These are phyloP conservation scores for Tipula confusa DNA, from an alignment of 2,888 invertebrate genomes.

Conservation along the genomic window DNA sequence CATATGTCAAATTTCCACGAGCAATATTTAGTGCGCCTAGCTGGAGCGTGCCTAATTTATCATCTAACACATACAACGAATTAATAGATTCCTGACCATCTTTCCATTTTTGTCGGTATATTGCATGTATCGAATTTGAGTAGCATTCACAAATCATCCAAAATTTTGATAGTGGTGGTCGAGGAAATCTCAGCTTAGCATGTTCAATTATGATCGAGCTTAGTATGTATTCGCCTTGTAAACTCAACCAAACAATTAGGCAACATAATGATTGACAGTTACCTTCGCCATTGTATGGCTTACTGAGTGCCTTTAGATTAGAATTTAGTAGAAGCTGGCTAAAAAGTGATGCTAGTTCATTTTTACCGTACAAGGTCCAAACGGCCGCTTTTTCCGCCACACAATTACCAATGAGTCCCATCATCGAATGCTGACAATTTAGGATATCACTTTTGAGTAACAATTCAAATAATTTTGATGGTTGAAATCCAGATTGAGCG, in stretches of 20 bases:
- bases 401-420: slow-evolving; percentile 74
- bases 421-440: slow-evolving; percentile 78
- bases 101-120: slow-evolving; percentile 58
- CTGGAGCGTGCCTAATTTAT: slow-evolving; percentile 61
- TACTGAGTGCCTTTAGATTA: slow-evolving; percentile 60
- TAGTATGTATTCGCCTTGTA: slow-evolving; percentile 54
- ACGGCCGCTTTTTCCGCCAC: slow-evolving; percentile 77
- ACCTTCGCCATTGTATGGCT: slow-evolving; percentile 61
- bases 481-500: slow-evolving; percentile 52
- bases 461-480: slow-evolving; percentile 57
- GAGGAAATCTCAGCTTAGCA: slow-evolving; percentile 61
- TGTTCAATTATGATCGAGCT: slow-evolving; percentile 58
- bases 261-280: slow-evolving; percentile 67
- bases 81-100: slow-evolving; percentile 65
- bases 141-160: slow-evolving; percentile 67
- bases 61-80: slow-evolving; percentile 62
- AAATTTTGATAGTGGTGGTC: slow-evolving; percentile 56
- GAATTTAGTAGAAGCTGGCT: slow-evolving; percentile 74
- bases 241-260: slow-evolving; percentile 53
- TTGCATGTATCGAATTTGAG: slow-evolving; percentile 51
- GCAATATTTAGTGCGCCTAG: slow-evolving; percentile 48
- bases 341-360: slow-evolving; percentile 75
- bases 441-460: slow-evolving; percentile 79
- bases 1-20: slow-evolving; percentile 47
- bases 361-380: slow-evolving; percentile 85